A percentile compares a stretch with the other conserved stretches of the same genome.
Conservation (phyloP, 2,888 invertebrate genomes). For the Camptogramma bilineatum region DNA sequence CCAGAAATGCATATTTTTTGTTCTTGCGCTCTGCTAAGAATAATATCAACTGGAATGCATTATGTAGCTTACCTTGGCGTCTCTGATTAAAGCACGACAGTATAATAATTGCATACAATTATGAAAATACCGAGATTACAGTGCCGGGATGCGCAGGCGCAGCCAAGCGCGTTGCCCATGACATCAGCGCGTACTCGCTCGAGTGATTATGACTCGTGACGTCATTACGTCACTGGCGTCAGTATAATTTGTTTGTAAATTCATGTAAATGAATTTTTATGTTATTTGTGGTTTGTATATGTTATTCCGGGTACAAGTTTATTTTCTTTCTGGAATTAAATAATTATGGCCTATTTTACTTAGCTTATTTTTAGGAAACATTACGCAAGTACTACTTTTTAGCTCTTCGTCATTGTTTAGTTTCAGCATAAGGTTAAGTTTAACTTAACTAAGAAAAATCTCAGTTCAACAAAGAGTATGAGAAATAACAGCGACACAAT, state of each 20-base stretch:
- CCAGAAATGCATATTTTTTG: too few species aligned
- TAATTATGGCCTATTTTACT: too few species aligned
- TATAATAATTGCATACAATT: slow-evolving; percentile 29
- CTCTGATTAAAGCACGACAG: slow-evolving; percentile 21
- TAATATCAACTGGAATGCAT: slow-evolving; percentile 12
- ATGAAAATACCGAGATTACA: slow-evolving; percentile 31
- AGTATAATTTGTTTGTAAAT: not conserved
- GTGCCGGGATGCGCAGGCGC: slow-evolving; percentile 37
- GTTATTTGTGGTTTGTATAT: not conserved
- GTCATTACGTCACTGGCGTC: slow-evolving; percentile 19
- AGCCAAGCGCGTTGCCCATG: slow-evolving; percentile 40
- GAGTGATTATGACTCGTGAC: slow-evolving; percentile 19
- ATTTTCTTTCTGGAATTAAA: too few species aligned
- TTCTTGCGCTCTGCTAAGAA: slow-evolving; percentile 8
- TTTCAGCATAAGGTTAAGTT: not conserved
- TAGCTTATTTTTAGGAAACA: too few species aligned
- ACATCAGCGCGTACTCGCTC: slow-evolving; percentile 37
- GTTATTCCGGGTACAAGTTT: not conserved
- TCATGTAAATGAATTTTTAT: slow-evolving; percentile 1
- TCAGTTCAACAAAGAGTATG: not conserved
- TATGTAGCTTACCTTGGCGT: slow-evolving; percentile 25
- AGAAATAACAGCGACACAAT: not conserved
- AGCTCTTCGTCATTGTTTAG: too few species aligned
- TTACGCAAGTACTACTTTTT: too few species aligned
- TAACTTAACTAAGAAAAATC: not conserved